Conservation (phyloP, 2,797 vertebrate species). For the Neosilurus mollespiculum region DNA sequence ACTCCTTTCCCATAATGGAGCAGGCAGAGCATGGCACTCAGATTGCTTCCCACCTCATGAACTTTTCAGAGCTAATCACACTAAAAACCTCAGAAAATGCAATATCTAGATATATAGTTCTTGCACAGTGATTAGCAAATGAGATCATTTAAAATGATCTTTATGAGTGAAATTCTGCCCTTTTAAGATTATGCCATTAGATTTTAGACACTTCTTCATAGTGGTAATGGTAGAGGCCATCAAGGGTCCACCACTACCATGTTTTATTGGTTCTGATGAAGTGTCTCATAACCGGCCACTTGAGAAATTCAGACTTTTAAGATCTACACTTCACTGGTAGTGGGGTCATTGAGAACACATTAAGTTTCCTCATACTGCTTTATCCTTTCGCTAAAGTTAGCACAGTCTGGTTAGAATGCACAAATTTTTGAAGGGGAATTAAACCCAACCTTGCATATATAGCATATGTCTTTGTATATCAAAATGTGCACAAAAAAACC, state of each 20-base stretch:
- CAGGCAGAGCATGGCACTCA: not conserved
- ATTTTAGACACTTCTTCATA: not conserved
- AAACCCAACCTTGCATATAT: no score
- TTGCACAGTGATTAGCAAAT: not conserved
- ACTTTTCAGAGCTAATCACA: not conserved
- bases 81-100: not conserved
- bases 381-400: not conserved
- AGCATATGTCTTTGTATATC: no score
- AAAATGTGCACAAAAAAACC: no score
- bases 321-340: not conserved
- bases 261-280: not conserved
- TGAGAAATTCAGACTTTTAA: conserved; percentile 5
- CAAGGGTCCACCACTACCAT: not conserved
- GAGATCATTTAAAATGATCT: conserved; percentile 2
- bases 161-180: not conserved
- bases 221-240: not conserved
- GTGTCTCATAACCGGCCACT: not conserved
- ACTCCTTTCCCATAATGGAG: not conserved
- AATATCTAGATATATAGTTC: not conserved
- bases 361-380: not conserved
- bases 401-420: not conserved
- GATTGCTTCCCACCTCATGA: not conserved
- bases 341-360: not conserved
- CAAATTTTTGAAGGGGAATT: not conserved
- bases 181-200: not conserved